Evolutionary conservation across 2,888 invertebrate species (phyloP).

Genomic region (Conchocele bisecta): DNA sequence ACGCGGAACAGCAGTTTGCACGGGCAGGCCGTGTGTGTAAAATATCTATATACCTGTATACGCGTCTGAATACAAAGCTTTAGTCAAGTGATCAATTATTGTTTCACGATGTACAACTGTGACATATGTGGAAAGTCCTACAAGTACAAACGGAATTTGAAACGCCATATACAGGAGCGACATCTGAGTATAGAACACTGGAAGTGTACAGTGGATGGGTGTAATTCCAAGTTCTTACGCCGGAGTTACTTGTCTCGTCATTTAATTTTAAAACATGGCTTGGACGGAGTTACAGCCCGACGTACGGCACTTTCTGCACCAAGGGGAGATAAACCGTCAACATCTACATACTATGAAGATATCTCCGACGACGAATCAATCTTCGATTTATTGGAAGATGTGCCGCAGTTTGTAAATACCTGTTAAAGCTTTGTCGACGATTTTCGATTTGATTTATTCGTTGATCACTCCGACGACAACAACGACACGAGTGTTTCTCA

Average conservation of each 20-base stretch:
- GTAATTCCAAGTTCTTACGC: not conserved
- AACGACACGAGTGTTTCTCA: too few species aligned
- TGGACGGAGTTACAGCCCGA: not conserved
- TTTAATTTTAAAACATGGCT: not conserved
- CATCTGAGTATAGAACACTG: not conserved
- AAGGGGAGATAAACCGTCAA: not conserved
- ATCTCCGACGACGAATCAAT: not conserved
- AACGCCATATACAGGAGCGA: not conserved
- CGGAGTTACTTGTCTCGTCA: not conserved
- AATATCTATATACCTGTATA: conserved; percentile 1
- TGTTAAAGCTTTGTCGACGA: too few species aligned
- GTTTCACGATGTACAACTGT: not conserved
- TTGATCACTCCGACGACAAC: too few species aligned
- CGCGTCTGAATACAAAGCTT: too few species aligned
- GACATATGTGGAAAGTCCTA: not conserved
- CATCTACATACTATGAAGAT: not conserved
- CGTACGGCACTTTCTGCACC: not conserved
- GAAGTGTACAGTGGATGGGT: not conserved
- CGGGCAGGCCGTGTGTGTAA: not conserved
- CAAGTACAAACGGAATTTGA: not conserved
- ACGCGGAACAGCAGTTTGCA: too few species aligned
- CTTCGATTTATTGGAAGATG: too few species aligned
- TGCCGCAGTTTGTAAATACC: too few species aligned
- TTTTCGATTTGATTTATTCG: too few species aligned
- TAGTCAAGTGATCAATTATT: too few species aligned